Conservation (phyloP, 2,888 invertebrate species). For the Trissonchulus latispiculum region DNA sequence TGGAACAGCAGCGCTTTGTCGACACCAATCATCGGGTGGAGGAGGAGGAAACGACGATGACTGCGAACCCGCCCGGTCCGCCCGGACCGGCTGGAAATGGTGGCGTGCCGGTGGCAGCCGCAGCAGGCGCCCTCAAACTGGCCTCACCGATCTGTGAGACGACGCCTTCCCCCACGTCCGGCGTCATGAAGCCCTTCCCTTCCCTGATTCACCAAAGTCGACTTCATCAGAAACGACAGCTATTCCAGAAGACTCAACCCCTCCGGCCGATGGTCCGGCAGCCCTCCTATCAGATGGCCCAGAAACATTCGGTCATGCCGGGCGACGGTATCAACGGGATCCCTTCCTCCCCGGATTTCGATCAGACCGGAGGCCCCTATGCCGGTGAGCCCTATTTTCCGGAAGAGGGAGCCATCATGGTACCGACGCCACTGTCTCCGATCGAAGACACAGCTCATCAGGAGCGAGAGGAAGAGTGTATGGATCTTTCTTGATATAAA, state of each 20-base stretch:
- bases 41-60: too few species aligned
- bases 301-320: conserved; percentile 29
- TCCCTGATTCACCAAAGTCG: conserved; percentile 43
- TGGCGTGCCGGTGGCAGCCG: too few species aligned
- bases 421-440: conserved; percentile 23
- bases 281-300: conserved; percentile 43
- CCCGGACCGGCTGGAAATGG: not conserved
- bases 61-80: not conserved
- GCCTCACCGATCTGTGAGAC: too few species aligned
- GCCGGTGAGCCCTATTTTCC: too few species aligned
- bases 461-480: conserved; percentile 9
- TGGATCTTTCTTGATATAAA: too few species aligned
- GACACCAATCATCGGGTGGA: too few species aligned
- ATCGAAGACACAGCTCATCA: conserved; percentile 19
- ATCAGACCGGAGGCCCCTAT: too few species aligned
- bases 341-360: too few species aligned
- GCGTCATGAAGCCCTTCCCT: too few species aligned
- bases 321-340: not conserved
- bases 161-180: too few species aligned
- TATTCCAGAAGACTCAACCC: conserved; percentile 39
- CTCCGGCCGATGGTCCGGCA: conserved; percentile 37
- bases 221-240: conserved; percentile 45
- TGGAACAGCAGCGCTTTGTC: conserved; percentile 42
- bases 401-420: not conserved
- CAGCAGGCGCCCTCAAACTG: too few species aligned